Base-by-base conservation (phyloP, 2,797 vertebrate genomes). In the Cynopterus sphinx region DNA sequence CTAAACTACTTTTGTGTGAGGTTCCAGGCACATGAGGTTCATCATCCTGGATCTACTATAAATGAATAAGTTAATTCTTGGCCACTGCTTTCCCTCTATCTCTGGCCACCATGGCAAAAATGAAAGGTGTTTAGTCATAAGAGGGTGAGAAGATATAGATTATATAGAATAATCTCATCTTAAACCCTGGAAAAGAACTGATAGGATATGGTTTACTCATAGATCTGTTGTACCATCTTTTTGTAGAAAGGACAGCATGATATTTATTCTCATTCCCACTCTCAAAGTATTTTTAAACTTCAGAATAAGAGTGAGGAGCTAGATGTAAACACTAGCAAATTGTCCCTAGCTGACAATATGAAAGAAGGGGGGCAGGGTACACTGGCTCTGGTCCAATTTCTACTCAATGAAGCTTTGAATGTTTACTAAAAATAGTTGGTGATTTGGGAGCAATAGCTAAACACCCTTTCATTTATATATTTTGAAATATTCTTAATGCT, bases 151-250 rank as follows among this genome's bases (percentile, higher is more conserved):
- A 22, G 28, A 33, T 89, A 19, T 39, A 90, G 31, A 91, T 67
- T 51, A 82, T 81, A 77, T 24, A 87, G 17, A 96, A 70, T 81
- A 55, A 87, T 92, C 55, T 55, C 24, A 33, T 91, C 71, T 24
- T 81, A 24, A 57, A 65, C 26, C 43, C 77, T 79, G 78, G 46
- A n/a, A 57, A 91, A 92, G 53, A 89, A 75, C 67, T n/a, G 92
- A 77, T 94, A 93, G 81, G 61, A 70, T 73, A 81, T 24, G 53
- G 55, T 77, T 93, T 94, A 83, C 51, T 92, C 85, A 83, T 81
- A 87, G 74, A 92, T 96, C 39, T 77, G 28, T 78, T 90, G 75
- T 73, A 94, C 83, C 82, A 82, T 75, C 55, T 94, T 97, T 97
- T 88, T 57, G n/a, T 75, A 77, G 57, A 95, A 90, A 86, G 17